phyloP scores from a whole-genome alignment of 2,888 invertebrate species.

The Periphyllus acericola region DNA sequence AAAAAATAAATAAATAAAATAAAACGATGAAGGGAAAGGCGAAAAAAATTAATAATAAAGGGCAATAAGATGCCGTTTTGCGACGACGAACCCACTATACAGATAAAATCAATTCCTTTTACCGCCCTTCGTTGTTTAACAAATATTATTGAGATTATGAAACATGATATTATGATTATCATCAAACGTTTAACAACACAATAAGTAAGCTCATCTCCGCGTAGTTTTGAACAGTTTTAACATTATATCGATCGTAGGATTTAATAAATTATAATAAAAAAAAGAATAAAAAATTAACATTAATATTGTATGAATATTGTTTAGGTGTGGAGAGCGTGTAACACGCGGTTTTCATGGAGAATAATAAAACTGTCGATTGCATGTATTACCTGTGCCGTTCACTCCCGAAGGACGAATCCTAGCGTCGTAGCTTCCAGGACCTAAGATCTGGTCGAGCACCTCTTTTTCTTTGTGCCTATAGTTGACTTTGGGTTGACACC shows the following conservation, averaged over 20 bases:
- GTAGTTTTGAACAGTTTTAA: background rate
- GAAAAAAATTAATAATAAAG: background rate
- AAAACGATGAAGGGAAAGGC: background rate
- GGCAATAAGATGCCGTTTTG: slow-evolving; percentile 10
- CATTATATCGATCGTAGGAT: background rate
- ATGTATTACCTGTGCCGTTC: slow-evolving; percentile 87
- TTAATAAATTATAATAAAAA: slow-evolving; percentile 5
- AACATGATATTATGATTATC: background rate
- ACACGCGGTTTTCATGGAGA: background rate
- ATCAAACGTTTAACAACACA: background rate
- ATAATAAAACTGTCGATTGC: background rate
- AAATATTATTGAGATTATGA: background rate
- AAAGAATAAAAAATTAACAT: background rate
- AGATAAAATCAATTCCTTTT: background rate
- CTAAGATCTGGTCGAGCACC: slow-evolving; percentile 91
- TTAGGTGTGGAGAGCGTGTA: background rate
- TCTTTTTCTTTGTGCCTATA: slow-evolving; percentile 94
- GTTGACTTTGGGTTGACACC: slow-evolving; percentile 75
- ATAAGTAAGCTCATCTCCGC: background rate
- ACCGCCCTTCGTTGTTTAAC: background rate
- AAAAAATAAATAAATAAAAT: background rate
- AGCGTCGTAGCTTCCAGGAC: slow-evolving; percentile 90
- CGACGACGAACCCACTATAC: background rate
- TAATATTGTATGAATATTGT: background rate
- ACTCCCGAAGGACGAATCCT: slow-evolving; percentile 92